These are phyloP conservation scores for Xanthostigma xanthostigma DNA, from an alignment of 2,888 invertebrate genomes.

Conservation along the genomic window DNA sequence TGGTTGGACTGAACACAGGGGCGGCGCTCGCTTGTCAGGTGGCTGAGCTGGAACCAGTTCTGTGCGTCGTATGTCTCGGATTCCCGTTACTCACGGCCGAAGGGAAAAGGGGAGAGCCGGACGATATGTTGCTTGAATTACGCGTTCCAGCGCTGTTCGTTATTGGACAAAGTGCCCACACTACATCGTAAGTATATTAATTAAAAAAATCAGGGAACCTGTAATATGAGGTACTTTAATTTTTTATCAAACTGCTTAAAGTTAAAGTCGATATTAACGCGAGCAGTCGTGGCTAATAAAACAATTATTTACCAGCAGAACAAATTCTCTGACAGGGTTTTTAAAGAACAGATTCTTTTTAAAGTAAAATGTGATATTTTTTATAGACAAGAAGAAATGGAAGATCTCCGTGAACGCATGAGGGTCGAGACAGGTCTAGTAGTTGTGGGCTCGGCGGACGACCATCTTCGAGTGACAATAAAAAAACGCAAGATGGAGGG, in stretches of 20 bases:
- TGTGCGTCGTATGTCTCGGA: conserved; percentile 61
- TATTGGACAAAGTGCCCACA: conserved; percentile 57
- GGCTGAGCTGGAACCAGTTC: conserved; percentile 52
- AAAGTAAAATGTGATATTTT: conserved; percentile 4
- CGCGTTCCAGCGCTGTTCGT: conserved; percentile 63
- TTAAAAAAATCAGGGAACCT: neutral
- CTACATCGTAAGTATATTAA: conserved; percentile 33
- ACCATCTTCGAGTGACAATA: conserved; percentile 51
- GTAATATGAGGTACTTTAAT: no score
- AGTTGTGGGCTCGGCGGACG: conserved; percentile 67
- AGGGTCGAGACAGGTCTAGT: conserved; percentile 59
- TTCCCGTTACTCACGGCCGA: conserved; percentile 60
- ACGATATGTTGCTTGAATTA: conserved; percentile 57
- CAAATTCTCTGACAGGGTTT: no score
- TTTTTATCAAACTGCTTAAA: no score
- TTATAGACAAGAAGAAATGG: conserved; percentile 55
- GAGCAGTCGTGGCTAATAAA: no score
- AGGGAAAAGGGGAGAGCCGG: conserved; percentile 56
- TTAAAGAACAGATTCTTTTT: no score
- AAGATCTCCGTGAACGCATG: conserved; percentile 61
- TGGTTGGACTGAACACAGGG: conserved; percentile 68
- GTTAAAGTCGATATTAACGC: no score
- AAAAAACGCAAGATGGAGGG: conserved; percentile 55
- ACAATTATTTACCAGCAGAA: no score
- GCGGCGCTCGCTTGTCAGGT: conserved; percentile 60